These are phyloP conservation scores for Lordiphosa stackelbergi DNA, from an alignment of 1,140 invertebrate genomes.

Conservation along the genomic window DNA sequence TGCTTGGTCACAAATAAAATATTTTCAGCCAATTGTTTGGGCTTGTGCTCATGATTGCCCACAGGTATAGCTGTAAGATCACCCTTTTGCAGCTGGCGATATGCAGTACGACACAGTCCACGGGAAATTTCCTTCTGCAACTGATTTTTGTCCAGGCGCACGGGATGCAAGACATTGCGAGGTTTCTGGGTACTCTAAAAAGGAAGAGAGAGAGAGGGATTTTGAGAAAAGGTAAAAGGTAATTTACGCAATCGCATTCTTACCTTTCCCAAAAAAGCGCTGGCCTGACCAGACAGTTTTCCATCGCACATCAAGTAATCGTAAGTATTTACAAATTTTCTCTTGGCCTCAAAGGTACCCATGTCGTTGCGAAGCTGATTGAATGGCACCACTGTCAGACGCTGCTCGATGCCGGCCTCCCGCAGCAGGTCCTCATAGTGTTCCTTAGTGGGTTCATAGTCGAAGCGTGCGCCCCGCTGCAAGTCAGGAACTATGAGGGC, in stretches of 20 bases:
- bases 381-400: constrained; percentile 78
- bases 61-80: constrained; percentile 75
- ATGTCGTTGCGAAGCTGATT: constrained; percentile 79
- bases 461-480: constrained; percentile 78
- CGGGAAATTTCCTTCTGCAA: constrained; percentile 77
- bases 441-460: constrained; percentile 80
- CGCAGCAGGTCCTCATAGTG: constrained; percentile 80
- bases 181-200: constrained; percentile 55
- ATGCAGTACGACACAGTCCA: constrained; percentile 78
- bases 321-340: constrained; percentile 78
- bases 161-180: constrained; percentile 69
- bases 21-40: constrained; percentile 78
- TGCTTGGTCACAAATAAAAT: constrained; percentile 71
- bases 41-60: constrained; percentile 77
- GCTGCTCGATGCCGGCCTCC: constrained; percentile 76
- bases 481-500: constrained; percentile 79
- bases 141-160: constrained; percentile 76
- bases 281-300: constrained; percentile 78
- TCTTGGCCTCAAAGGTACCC: constrained; percentile 78
- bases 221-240: background rate
- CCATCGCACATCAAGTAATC: constrained; percentile 80
- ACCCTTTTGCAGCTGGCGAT: constrained; percentile 76
- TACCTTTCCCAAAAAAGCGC: constrained; percentile 78
- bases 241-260: constrained; percentile 2
- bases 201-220: background rate